Evolutionary conservation across 2,113 vertebrate species (phyloP).

Genomic region (Hemiscyllium ocellatum): DNA sequence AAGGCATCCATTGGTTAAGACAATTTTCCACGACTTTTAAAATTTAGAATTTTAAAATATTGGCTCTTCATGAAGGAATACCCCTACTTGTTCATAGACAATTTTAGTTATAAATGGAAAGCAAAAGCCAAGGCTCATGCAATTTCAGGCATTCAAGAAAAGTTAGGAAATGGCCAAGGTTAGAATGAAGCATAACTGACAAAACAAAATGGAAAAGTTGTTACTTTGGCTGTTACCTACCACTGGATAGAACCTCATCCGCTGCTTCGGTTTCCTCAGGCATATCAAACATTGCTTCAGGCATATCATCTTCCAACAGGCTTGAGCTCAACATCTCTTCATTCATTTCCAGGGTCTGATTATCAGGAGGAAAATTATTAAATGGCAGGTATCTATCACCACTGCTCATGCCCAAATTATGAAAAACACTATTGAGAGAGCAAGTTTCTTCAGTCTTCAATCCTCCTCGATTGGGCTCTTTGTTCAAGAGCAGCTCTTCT

Average conservation of each 20-base stretch:
- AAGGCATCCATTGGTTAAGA: not conserved
- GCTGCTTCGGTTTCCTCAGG: constrained; percentile 39
- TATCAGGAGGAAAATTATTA: constrained; percentile 38
- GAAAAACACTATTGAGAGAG: constrained; percentile 36
- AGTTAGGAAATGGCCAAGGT: not conserved
- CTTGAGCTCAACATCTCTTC: constrained; percentile 42
- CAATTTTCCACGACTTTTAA: not conserved
- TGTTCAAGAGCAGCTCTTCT: constrained; percentile 49
- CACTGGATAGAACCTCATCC: constrained; percentile 42
- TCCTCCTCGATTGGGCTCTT: constrained; percentile 42
- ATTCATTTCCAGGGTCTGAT: constrained; percentile 39
- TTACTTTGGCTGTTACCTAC: not conserved
- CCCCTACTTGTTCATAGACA: not conserved
- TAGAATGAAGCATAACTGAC: not conserved
- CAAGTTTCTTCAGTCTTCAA: constrained; percentile 39
- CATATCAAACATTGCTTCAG: constrained; percentile 37
- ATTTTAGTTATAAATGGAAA: not conserved
- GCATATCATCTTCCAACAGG: constrained; percentile 45
- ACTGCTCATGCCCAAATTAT: constrained; percentile 38
- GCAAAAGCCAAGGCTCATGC: not conserved
- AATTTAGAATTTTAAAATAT: no score
- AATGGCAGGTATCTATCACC: constrained; percentile 39
- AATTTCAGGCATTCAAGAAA: not conserved
- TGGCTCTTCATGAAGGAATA: no score
- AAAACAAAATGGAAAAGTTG: not conserved